phyloP scores from a whole-genome alignment of 2,888 invertebrate species.

The Oxytorus armatus region DNA sequence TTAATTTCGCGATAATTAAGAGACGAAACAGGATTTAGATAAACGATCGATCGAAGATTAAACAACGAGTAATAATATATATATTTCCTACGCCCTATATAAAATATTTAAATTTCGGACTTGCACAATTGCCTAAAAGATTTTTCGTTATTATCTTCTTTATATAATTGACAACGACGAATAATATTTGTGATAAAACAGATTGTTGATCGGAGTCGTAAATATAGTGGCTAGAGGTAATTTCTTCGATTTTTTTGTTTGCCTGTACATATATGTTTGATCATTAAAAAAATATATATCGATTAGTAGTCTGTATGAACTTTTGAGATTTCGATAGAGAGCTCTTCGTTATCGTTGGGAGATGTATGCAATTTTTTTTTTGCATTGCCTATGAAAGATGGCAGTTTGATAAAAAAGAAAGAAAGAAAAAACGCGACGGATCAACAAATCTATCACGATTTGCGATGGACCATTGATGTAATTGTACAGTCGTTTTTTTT shows the following conservation, averaged over 20 bases:
- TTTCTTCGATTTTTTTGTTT: conserved; percentile 18
- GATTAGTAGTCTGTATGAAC: conserved; percentile 34
- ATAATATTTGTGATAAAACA: conserved; percentile 5
- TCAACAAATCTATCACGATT: conserved; percentile 47
- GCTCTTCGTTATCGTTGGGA: conserved; percentile 25
- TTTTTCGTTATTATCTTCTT: conserved; percentile 8
- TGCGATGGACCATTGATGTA: conserved; percentile 31
- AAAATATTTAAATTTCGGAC: background rate
- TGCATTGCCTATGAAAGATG: conserved; percentile 1
- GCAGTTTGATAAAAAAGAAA: conserved; percentile 30
- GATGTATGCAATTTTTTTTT: background rate
- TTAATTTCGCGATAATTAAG: conserved; percentile 3
- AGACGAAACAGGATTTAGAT: conserved; percentile 9
- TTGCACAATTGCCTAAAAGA: background rate
- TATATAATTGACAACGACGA: conserved; percentile 4
- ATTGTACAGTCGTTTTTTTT: background rate
- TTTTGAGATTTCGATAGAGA: conserved; percentile 42
- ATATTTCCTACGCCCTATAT: background rate
- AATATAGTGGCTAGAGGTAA: background rate
- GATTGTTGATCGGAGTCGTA: background rate
- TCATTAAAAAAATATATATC: conserved; percentile 62
- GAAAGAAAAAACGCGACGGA: conserved; percentile 17
- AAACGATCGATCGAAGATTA: conserved; percentile 24
- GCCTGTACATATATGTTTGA: conserved; percentile 13
- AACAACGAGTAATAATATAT: conserved; percentile 17